phyloP scores from a whole-genome alignment of 1,140 invertebrate genomes.

The Drosophila sulfurigaster region DNA sequence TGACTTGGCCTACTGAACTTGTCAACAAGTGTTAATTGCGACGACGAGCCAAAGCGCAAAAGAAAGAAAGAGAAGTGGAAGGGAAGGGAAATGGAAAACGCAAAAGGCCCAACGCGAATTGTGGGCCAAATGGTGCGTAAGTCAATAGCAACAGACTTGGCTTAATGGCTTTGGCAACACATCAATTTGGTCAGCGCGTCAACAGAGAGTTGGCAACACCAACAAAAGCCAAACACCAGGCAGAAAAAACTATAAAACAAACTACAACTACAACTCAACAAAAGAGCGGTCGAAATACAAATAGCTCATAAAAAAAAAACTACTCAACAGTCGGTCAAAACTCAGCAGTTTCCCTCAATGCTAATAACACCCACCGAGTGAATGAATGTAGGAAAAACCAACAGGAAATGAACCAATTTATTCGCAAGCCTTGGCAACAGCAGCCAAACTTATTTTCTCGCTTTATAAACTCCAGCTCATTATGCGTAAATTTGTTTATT shows the following conservation, averaged over 20 bases:
- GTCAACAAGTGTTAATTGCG: conserved; percentile 78
- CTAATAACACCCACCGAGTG: conserved; percentile 29
- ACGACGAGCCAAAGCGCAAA: conserved; percentile 38
- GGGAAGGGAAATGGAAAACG: conserved; percentile 17
- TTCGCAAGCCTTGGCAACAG: conserved; percentile 10
- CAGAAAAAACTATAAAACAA: conserved; percentile 19
- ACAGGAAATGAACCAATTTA: conserved; percentile 46
- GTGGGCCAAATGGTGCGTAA: conserved; percentile 27
- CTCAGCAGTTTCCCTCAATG: conserved; percentile 1
- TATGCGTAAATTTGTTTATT: conserved; percentile 8
- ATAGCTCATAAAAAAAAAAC: conserved; percentile 18
- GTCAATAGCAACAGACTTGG: conserved; percentile 24
- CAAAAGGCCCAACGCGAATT: not conserved
- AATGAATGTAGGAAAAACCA: conserved; percentile 26
- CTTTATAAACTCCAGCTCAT: not conserved
- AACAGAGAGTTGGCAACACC: conserved; percentile 6
- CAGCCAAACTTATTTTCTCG: not conserved
- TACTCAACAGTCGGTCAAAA: conserved; percentile 19
- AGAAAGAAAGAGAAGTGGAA: conserved; percentile 10
- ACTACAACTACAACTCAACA: not conserved
- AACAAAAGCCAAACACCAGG: not conserved
- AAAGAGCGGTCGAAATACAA: conserved; percentile 4
- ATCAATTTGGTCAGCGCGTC: conserved; percentile 11
- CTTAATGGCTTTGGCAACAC: conserved; percentile 22
- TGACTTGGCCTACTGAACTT: conserved; percentile 72